Evolutionary conservation across 2,797 vertebrate genomes (phyloP), one percentile per base, ranked within the genome.

Genomic region (Propithecus perrieri): DNA sequence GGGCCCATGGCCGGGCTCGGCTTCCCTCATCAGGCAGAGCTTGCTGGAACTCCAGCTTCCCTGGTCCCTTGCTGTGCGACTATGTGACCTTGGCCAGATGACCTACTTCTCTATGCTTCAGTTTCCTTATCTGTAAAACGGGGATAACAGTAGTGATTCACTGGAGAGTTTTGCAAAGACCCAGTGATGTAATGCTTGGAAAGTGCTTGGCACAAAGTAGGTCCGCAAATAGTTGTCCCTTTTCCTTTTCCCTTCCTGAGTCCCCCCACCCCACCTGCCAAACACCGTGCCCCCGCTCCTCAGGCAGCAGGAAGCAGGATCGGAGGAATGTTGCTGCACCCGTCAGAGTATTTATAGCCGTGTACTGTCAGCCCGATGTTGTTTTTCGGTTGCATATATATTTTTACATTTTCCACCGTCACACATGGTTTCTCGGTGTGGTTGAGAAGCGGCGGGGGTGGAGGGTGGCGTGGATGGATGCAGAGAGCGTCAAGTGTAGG

Each of bases 321-420:
- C 5, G 2, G 67, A 72, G 92, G 90, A 94, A 61, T 3, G 24
- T 43, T 79, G 94, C 97, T 33, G 46, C 87, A 74, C 75, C 85
- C 85, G 15, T 20, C 84, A 43, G 93, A 41, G 79, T 98, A 98
- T 98, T 98, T 98, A 98, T 98, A 98, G 97, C 97, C 1, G 79
- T 61, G 93, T 96, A 96, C 97, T 96, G 94, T 95, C 97, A 98
- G 97, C 89, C 69, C 35, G 69, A 92, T 95, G 97, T 91, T 97
- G 96, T 97, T 97, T 97, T 92, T 95, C 46, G 33, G 96, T 96
- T 94, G 83, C 96, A 95, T 94, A 96, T 97, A 90, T 97, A 98
- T 98, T 98, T 98, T 98, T 98, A 97, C 92, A 97, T 93, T 97
- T 96, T 92, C 97, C 93, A 85, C 94, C 48, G 17, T 96, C 97